Conservation (phyloP, 2,888 invertebrate genomes). For the Scaptodrosophila latifasciaeformis region DNA sequence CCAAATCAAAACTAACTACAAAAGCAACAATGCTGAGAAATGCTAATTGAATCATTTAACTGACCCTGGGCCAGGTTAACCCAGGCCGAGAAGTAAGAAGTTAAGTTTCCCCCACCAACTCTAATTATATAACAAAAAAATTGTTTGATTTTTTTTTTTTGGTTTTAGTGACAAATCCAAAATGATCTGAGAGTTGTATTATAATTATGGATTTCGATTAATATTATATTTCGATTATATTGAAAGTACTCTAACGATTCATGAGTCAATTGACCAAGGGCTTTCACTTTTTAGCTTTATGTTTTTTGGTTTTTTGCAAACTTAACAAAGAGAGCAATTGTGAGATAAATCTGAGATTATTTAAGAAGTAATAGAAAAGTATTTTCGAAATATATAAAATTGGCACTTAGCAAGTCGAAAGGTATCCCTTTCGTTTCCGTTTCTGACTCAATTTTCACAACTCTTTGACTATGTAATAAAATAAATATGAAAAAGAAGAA, state of each 20-base stretch:
- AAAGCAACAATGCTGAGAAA: slow-evolving; percentile 49
- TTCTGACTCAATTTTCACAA: too few species aligned
- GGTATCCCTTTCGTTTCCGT: too few species aligned
- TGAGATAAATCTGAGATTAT: too few species aligned
- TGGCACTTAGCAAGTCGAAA: too few species aligned
- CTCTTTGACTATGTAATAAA: too few species aligned
- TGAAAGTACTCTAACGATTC: not conserved
- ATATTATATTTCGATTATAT: not conserved
- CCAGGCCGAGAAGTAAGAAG: too few species aligned
- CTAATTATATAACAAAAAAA: not conserved
- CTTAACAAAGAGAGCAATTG: not conserved
- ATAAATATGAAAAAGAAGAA: too few species aligned
- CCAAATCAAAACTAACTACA: slow-evolving; percentile 1
- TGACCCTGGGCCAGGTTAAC: slow-evolving; percentile 54
- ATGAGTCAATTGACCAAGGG: not conserved
- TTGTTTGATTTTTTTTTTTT: not conserved
- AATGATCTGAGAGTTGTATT: too few species aligned
- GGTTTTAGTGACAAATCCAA: not conserved
- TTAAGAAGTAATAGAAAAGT: too few species aligned
- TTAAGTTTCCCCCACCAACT: not conserved
- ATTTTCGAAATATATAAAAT: too few species aligned
- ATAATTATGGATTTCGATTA: not conserved
- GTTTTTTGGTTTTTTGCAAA: not conserved
- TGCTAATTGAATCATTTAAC: slow-evolving; percentile 63
- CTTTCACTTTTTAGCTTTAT: not conserved